Evolutionary conservation across 1,140 invertebrate genomes (phyloP).

Genomic region (Aleiodes sp.): DNA sequence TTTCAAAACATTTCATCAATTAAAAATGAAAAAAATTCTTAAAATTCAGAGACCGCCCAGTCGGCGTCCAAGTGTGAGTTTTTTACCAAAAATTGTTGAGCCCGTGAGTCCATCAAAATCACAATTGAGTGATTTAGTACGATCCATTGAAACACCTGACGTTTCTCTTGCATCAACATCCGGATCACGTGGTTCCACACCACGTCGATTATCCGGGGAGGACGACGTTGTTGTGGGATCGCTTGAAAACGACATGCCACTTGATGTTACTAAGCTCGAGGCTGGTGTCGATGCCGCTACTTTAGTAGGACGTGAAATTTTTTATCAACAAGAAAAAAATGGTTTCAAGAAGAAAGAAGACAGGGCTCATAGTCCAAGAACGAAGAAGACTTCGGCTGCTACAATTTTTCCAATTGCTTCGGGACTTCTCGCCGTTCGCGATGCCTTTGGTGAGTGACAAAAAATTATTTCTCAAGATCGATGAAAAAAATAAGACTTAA

Average conservation of each 20-base stretch:
- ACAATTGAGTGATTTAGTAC: constrained; percentile 42
- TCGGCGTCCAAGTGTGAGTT: constrained; percentile 33
- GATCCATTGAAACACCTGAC: constrained; percentile 41
- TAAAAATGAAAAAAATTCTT: constrained; percentile 10
- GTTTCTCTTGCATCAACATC: constrained; percentile 35
- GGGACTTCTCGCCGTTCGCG: constrained; percentile 42
- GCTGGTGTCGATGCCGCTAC: constrained; percentile 15
- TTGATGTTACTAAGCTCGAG: constrained; percentile 9
- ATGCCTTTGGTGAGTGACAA: constrained; percentile 54
- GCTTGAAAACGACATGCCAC: constrained; percentile 9
- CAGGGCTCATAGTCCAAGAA: constrained; percentile 38
- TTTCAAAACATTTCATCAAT: constrained; percentile 8
- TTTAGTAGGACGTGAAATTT: constrained; percentile 31
- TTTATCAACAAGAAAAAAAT: constrained; percentile 49
- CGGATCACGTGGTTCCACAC: constrained; percentile 38
- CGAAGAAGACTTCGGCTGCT: constrained; percentile 43
- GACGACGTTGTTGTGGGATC: neutral
- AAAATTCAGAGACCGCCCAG: constrained; percentile 35
- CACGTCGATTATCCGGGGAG: constrained; percentile 8
- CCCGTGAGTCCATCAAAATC: constrained; percentile 41
- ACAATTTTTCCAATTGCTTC: constrained; percentile 49
- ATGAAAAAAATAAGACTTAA: no score
- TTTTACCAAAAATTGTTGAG: neutral
- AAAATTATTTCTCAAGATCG: no score
- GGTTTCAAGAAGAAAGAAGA: constrained; percentile 18